A percentile compares a stretch with the other conserved stretches of the same genome.
Conservation (phyloP, 2,797 vertebrate species). For the Anguilla megastoma region DNA sequence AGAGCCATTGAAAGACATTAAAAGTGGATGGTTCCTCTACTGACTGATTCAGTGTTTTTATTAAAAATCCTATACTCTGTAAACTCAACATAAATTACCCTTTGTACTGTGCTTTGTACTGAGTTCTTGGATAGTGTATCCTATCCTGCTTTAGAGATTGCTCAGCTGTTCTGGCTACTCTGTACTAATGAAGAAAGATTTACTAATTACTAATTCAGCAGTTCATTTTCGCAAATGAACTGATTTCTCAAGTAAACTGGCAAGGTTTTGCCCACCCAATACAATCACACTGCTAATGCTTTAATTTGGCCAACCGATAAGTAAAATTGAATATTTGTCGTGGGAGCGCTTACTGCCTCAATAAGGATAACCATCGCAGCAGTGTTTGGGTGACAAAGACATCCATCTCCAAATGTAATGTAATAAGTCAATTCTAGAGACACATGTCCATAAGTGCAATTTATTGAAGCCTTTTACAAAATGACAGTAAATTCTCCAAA, state of each 20-base stretch:
- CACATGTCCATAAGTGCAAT: not conserved
- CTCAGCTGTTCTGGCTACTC: not conserved
- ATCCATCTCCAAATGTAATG: not conserved
- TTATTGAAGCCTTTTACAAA: not conserved
- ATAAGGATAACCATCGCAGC: not conserved
- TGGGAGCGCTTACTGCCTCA: not conserved
- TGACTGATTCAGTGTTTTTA: not conserved
- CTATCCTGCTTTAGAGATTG: not conserved
- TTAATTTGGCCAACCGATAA: not conserved
- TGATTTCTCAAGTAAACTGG: not conserved
- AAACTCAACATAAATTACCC: conserved; percentile 1
- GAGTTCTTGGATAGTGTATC: not conserved
- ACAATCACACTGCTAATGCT: not conserved
- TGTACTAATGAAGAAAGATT: not conserved
- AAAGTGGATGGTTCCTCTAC: conserved; percentile 53
- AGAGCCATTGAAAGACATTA: conserved; percentile 68
- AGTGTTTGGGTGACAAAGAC: not conserved
- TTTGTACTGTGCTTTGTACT: not conserved
- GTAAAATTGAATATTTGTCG: not conserved
- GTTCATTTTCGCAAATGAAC: not conserved
- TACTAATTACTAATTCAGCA: not conserved
- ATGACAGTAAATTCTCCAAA: not conserved
- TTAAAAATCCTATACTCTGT: not conserved
- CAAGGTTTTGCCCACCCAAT: not conserved
- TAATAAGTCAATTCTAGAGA: not conserved